A percentile compares a stretch with the other conserved stretches of the same genome.
phyloP scores from a whole-genome alignment of 2,888 invertebrate species.

The Papilio gigon region DNA sequence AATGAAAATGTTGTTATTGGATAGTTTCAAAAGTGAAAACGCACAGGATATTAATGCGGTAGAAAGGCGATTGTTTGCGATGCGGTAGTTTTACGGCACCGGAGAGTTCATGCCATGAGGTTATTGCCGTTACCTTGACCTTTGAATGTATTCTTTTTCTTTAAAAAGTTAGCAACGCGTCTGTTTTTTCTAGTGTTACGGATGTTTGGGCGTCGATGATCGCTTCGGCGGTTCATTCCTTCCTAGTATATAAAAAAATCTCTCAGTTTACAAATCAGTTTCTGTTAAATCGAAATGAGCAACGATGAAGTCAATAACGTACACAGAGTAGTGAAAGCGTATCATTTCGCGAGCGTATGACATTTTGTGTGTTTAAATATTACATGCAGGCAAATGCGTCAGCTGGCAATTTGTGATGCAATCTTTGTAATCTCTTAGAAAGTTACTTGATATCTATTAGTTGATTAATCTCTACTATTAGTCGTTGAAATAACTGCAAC shows the following conservation, averaged over 20 bases:
- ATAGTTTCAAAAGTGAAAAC: too few species aligned
- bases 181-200: too few species aligned
- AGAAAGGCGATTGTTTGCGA: background rate
- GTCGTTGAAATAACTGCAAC: background rate
- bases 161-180: too few species aligned
- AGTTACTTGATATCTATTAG: constrained; percentile 15
- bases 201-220: too few species aligned
- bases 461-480: constrained; percentile 5
- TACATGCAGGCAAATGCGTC: constrained; percentile 6
- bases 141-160: background rate
- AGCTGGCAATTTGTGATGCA: constrained; percentile 29
- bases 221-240: too few species aligned
- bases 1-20: too few species aligned
- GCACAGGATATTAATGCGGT: constrained; percentile 1
- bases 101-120: background rate
- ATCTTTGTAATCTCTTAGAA: constrained; percentile 2
- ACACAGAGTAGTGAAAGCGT: background rate
- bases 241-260: too few species aligned
- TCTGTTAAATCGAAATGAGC: too few species aligned
- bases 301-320: too few species aligned
- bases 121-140: background rate
- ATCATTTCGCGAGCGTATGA: background rate
- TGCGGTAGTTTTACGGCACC: background rate
- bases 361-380: constrained; percentile 18
- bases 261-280: too few species aligned